Base-by-base conservation (phyloP, 2,888 invertebrate species). In the Syritta pipiens region DNA sequence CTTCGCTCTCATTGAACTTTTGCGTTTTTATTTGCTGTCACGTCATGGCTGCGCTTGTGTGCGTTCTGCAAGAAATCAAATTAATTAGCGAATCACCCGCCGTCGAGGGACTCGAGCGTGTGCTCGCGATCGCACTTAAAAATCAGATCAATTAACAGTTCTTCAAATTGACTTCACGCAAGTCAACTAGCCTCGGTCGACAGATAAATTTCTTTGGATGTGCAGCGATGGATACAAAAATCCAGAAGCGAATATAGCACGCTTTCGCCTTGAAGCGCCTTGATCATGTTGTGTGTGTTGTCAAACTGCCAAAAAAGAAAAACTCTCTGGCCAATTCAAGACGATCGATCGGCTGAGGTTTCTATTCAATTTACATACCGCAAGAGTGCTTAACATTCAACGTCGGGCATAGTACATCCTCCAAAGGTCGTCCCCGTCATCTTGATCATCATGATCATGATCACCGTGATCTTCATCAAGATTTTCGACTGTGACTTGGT, bases 161-260 rank as follows among this genome's bases (percentile, higher is more conserved):
- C 35, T 14, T 17, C 37, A 12, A 7, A 14, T 14, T 14, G 35
- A 6, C 35, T 12, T 7, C 35, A 12, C 35, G 14, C 37, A 14
- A 37, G 37, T 22, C 37, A 53, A n/a, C 35, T 53, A n/a, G 12
- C 22, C 44, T 26, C 44, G 26, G 24, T 46, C 46, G 26, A 46
- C 19, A 26, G 37, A 55, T 55, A 40, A 17, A 22, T 24, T 3
- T 24, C 32, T n/a, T 37, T 40, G n/a, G 3, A 9, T 59, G n/a
- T n/a, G n/a, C n/a, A n/a, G n/a, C 7, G 12, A 12, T 40, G 14
- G 40, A 40, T 14, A 17, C 19, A 7, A 35, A 6, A 26, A 26
- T 65, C 65, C 65, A 65, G 65, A 65, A 65, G 65, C 65, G 44
- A 44, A 20, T 55, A 65, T 20, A 46, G 65, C 53, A 55, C 46